phyloP scores from a whole-genome alignment of 2,888 invertebrate genomes.

The Andrena bicolor region DNA sequence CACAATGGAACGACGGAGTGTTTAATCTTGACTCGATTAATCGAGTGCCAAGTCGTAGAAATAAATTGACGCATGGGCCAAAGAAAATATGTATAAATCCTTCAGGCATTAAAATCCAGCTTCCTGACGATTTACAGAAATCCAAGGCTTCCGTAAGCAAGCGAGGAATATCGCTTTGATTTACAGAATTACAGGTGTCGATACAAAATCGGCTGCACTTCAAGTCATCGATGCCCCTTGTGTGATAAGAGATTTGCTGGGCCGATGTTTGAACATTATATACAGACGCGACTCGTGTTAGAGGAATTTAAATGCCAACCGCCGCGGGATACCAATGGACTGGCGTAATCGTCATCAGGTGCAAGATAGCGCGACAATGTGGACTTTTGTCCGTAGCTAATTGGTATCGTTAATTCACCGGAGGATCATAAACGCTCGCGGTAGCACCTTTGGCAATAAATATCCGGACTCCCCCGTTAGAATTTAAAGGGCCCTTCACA shows the following conservation, averaged over 20 bases:
- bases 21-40: background rate
- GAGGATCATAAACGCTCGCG: slow-evolving; percentile 66
- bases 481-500: slow-evolving; percentile 73
- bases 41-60: background rate
- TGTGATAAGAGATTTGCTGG: no score
- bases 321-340: background rate
- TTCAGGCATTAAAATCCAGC: no score
- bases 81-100: no score
- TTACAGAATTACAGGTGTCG: no score
- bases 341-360: slow-evolving; percentile 25
- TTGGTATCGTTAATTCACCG: slow-evolving; percentile 69
- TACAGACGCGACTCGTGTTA: background rate
- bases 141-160: no score
- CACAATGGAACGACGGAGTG: background rate
- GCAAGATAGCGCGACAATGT: slow-evolving; percentile 55
- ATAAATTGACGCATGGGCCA: background rate
- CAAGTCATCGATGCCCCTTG: no score
- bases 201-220: no score
- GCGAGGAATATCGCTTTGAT: no score
- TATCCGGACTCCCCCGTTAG: slow-evolving; percentile 67
- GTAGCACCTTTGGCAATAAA: slow-evolving; percentile 73
- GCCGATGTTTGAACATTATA: background rate
- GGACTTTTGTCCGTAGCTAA: slow-evolving; percentile 58
- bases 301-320: background rate
- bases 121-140: no score